A percentile compares a stretch with the other conserved stretches of the same genome.
phyloP scores from a whole-genome alignment of 2,113 vertebrate species.

The Thryonomys swinderianus region DNA sequence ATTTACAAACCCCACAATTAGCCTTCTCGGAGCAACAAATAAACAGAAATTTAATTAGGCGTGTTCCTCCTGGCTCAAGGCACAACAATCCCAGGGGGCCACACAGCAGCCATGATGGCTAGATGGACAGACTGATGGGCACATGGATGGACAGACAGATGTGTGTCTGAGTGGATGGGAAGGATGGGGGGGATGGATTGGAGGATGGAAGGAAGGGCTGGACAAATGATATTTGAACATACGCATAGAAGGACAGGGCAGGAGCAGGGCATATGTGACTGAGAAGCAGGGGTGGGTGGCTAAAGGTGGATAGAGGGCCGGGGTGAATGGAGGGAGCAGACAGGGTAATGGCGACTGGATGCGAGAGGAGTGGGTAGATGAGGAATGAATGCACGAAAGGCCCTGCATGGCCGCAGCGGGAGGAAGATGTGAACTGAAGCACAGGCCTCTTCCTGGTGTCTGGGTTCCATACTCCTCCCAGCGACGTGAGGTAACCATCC shows the following conservation, averaged over 20 bases:
- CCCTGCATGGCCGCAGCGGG: too few relatives aligned
- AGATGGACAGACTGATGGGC: not conserved
- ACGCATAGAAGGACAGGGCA: not conserved
- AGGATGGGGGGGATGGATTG: not conserved
- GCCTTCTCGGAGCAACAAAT: slow-evolving; percentile 74
- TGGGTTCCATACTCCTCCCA: not conserved
- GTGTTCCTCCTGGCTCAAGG: slow-evolving; percentile 42
- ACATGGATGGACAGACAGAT: not conserved
- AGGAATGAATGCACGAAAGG: too few relatives aligned
- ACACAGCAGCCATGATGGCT: not conserved
- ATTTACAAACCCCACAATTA: slow-evolving; percentile 80
- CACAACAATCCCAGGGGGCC: not conserved
- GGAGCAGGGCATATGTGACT: accelerated
- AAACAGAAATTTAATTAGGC: slow-evolving; percentile 72
- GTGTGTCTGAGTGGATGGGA: not conserved
- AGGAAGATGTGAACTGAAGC: not conserved
- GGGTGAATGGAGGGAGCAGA: not conserved
- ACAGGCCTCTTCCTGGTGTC: not conserved
- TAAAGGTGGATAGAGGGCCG: accelerated
- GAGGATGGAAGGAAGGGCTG: not conserved
- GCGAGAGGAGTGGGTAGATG: accelerated
- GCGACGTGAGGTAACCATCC: not conserved
- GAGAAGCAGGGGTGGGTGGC: too few relatives aligned
- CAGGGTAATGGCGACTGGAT: not conserved
- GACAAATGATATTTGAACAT: not conserved